Evolutionary conservation across 53 echinoderm and acorn worm species (phyloP).

Genomic region (Crossaster papposus): DNA sequence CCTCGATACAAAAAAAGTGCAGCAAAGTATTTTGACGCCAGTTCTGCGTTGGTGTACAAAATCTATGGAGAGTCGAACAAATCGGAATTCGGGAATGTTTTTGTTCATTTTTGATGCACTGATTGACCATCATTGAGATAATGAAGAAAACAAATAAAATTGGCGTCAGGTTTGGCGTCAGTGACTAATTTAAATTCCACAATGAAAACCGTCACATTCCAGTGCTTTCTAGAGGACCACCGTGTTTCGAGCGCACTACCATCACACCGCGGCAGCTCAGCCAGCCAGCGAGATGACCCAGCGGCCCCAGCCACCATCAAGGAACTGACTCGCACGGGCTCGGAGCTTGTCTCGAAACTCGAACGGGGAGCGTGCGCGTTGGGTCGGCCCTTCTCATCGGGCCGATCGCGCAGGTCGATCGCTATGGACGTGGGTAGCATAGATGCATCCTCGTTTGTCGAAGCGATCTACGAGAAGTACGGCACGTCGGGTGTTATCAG

Average conservation of each 20-base stretch:
- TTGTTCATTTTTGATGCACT: no score
- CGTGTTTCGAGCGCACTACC: neutral
- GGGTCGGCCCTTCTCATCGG: neutral
- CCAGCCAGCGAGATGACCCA: neutral
- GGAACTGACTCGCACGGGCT: slow-evolving; percentile 11
- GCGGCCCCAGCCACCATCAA: neutral
- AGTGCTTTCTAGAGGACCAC: neutral
- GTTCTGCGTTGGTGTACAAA: no score
- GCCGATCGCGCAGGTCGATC: neutral
- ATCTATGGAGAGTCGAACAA: no score
- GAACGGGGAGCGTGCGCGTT: neutral
- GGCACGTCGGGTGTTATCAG: slow-evolving; percentile 61
- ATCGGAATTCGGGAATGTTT: no score
- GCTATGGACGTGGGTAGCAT: no score
- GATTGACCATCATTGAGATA: no score
- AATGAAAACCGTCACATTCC: neutral
- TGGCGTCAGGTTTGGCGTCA: no score
- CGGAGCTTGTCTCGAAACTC: neutral
- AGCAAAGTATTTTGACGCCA: no score
- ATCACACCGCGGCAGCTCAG: neutral
- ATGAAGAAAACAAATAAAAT: no score
- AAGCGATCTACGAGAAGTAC: slow-evolving; percentile 62
- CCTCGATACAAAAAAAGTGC: no score
- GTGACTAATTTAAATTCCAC: no score
- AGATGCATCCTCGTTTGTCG: slow-evolving; percentile 20